Conservation (phyloP, 2,888 invertebrate species). For the Mimachlamys varia region DNA sequence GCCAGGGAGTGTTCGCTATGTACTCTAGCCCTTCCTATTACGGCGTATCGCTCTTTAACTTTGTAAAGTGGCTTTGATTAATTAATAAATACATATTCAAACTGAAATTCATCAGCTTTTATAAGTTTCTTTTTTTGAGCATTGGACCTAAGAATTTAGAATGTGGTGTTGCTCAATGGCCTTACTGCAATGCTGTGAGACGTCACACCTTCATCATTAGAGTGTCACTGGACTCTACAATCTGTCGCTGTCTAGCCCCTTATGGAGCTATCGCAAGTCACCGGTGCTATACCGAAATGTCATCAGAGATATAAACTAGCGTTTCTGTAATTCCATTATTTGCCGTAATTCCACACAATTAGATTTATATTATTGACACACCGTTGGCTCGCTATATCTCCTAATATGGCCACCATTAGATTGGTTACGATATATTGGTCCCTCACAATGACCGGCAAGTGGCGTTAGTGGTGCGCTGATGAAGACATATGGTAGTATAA, state of each 20-base stretch:
- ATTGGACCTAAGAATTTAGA: background rate
- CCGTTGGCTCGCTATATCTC: conserved; percentile 27
- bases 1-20: too few species aligned
- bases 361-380: conserved; percentile 36
- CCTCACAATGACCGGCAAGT: conserved; percentile 4
- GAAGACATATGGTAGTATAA: conserved; percentile 36
- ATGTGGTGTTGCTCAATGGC: background rate
- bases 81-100: background rate
- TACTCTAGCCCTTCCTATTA: background rate
- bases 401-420: conserved; percentile 22
- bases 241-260: background rate
- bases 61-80: background rate
- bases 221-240: background rate
- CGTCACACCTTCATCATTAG: background rate
- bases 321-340: conserved; percentile 10
- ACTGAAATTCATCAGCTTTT: background rate
- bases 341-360: conserved; percentile 31
- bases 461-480: conserved; percentile 32
- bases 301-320: background rate
- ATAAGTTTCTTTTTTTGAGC: background rate
- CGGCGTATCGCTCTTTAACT: background rate
- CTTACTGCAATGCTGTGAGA: background rate
- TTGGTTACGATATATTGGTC: conserved; percentile 24
- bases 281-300: background rate
- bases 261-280: background rate